Evolutionary conservation across 1,140 invertebrate species (phyloP).

Genomic region (Octopus bimaculoides): DNA sequence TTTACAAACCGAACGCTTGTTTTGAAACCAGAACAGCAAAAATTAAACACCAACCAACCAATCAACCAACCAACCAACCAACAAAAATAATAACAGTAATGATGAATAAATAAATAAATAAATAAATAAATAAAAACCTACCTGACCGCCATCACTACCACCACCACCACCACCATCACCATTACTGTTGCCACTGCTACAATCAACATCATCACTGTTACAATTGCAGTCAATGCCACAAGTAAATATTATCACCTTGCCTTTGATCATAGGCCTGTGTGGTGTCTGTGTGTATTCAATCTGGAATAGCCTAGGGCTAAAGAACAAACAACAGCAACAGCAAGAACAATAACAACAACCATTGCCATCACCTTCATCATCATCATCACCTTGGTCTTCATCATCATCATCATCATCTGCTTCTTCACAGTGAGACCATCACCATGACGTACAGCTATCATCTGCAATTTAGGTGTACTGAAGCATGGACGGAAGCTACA

Average conservation of each 20-base stretch:
- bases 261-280: no score
- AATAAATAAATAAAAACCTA: no score
- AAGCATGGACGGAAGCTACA: no score
- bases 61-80: slow-evolving; percentile 19
- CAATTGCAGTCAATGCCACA: not conserved
- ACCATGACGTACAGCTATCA: not conserved
- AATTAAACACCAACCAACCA: slow-evolving; percentile 16
- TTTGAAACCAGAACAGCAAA: slow-evolving; percentile 7
- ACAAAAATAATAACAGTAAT: slow-evolving; percentile 11
- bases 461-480: not conserved
- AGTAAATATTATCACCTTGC: no score
- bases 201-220: not conserved
- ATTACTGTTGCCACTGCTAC: not conserved
- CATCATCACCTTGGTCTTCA: no score
- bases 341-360: no score
- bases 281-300: not conserved
- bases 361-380: no score
- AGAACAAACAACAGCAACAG: no score
- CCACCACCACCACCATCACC: not conserved
- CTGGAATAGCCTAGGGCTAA: not conserved
- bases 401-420: no score
- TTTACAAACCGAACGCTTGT: slow-evolving; percentile 17
- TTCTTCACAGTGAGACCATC: no score
- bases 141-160: no score
- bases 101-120: not conserved